phyloP scores from a whole-genome alignment of 2,113 vertebrate species.

The Tinamus guttatus region DNA sequence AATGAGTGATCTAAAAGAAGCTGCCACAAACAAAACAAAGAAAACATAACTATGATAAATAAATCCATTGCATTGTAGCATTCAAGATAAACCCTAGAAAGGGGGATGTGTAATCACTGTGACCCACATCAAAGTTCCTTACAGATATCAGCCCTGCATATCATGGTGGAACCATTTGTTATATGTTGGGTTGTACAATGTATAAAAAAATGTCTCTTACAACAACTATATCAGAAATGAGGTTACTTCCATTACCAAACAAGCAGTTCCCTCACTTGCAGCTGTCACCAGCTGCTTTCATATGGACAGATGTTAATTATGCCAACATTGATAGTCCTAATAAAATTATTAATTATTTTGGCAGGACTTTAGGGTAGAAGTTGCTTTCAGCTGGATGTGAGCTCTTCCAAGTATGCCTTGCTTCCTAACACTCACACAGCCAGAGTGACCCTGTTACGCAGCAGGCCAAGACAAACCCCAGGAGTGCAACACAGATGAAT shows the following conservation, averaged over 20 bases:
- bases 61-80: neutral
- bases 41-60: neutral
- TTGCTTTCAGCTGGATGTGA: slow-evolving; percentile 50
- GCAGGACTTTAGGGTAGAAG: slow-evolving; percentile 30
- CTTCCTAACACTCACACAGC: neutral
- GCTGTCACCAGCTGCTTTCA: slow-evolving; percentile 60
- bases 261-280: slow-evolving; percentile 33
- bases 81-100: neutral
- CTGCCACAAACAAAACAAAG: neutral
- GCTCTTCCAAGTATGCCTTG: slow-evolving; percentile 18
- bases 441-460: neutral
- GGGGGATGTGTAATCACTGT: neutral
- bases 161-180: neutral
- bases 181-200: neutral
- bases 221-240: neutral
- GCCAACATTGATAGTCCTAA: slow-evolving; percentile 32
- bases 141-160: neutral
- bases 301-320: slow-evolving; percentile 38
- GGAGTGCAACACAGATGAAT: neutral
- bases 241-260: slow-evolving; percentile 40
- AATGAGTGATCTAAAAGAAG: neutral
- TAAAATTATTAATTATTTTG: slow-evolving; percentile 57
- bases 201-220: neutral
- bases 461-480: neutral
- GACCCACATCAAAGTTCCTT: neutral